phyloP scores from a whole-genome alignment of 2,888 invertebrate species.

The Falcaria lacertinaria region DNA sequence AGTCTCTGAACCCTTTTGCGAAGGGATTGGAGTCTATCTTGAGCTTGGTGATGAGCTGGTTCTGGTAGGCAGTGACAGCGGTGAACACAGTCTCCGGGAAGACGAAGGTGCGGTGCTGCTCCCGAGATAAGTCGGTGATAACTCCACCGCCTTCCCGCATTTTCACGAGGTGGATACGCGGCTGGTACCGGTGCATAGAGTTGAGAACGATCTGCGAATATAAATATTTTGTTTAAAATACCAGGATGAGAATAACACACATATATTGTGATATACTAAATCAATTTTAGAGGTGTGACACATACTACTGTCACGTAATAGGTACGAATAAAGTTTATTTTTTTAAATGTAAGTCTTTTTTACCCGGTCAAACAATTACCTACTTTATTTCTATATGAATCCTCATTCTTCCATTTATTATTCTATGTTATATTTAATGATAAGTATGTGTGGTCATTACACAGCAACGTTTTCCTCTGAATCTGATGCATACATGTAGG shows the following conservation, averaged over 20 bases:
- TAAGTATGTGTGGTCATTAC: too few species aligned
- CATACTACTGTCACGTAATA: too few species aligned
- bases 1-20: conserved; percentile 98
- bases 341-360: too few species aligned
- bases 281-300: not conserved
- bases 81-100: conserved; percentile 99
- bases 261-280: not conserved
- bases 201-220: conserved; percentile 95
- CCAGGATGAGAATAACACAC: not conserved
- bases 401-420: too few species aligned
- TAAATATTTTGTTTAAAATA: conserved; percentile 1
- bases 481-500: too few species aligned
- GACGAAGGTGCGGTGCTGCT: conserved; percentile 96
- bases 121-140: conserved; percentile 91
- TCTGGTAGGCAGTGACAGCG: conserved; percentile 99
- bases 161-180: conserved; percentile 97
- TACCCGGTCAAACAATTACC: too few species aligned
- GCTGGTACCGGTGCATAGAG: conserved; percentile 99
- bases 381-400: too few species aligned
- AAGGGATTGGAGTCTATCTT: conserved; percentile 99
- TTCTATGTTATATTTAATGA: too few species aligned
- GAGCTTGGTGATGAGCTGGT: conserved; percentile 98
- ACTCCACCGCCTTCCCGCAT: conserved; percentile 81
- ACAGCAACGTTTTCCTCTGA: too few species aligned
- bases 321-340: too few species aligned